A percentile compares a stretch with the other conserved stretches of the same genome.
These are phyloP conservation scores for Archips xylosteana DNA, from an alignment of 2,888 invertebrate species.

Conservation along the genomic window DNA sequence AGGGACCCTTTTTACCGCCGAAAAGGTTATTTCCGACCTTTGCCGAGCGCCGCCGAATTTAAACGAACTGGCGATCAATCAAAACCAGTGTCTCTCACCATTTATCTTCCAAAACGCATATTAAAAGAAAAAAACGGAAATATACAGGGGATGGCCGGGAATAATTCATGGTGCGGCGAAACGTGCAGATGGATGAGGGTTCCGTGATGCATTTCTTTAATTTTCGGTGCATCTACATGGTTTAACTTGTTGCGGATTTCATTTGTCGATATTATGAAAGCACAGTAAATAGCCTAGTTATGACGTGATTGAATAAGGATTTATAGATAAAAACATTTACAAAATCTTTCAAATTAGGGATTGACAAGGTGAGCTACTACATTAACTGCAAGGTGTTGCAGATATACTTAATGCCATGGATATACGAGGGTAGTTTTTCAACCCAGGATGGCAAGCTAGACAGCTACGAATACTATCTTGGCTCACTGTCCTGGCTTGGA, in stretches of 20 bases:
- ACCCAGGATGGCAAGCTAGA: no score
- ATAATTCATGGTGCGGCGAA: constrained; percentile 63
- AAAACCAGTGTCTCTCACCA: constrained; percentile 75
- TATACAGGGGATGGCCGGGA: constrained; percentile 54
- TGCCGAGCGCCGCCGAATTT: constrained; percentile 57
- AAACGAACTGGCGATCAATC: constrained; percentile 73
- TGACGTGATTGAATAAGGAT: no score
- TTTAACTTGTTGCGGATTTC: neutral
- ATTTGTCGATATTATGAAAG: neutral
- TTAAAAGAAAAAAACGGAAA: constrained; percentile 70
- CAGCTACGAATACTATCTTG: no score
- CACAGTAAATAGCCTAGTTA: neutral
- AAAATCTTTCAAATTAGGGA: no score
- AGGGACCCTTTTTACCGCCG: constrained; percentile 32
- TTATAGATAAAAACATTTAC: no score
- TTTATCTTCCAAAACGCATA: constrained; percentile 76
- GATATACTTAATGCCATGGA: no score
- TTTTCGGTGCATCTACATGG: constrained; percentile 1
- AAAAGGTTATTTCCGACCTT: constrained; percentile 43
- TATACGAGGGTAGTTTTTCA: no score
- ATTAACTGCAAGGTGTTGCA: no score
- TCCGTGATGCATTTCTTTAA: constrained; percentile 16
- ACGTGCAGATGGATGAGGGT: constrained; percentile 11
- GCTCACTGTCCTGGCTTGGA: no score
- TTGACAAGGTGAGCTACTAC: no score